Conservation (phyloP, 2,888 invertebrate genomes). For the Coelopa pilipes region DNA sequence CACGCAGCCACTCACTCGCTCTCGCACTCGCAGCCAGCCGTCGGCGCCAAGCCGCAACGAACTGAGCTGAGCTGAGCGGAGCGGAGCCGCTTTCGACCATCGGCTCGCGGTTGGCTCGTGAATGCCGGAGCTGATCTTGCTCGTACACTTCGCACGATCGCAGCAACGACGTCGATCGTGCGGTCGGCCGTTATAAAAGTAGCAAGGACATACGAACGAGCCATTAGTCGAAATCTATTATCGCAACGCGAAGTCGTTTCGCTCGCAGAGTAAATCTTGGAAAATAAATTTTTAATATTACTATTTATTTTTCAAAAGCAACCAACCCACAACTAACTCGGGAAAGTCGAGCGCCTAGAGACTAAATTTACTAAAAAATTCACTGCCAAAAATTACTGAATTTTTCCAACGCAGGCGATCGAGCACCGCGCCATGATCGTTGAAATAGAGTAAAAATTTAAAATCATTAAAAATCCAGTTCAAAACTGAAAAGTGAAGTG, state of each 20-base stretch:
- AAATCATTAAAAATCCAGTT: too few relatives aligned
- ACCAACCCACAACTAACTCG: slow-evolving; percentile 28
- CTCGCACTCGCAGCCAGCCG: background rate
- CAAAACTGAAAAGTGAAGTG: background rate
- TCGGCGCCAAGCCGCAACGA: background rate
- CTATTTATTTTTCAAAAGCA: slow-evolving; percentile 22
- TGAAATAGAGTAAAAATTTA: too few relatives aligned
- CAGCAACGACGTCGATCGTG: slow-evolving; percentile 54
- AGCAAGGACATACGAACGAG: slow-evolving; percentile 67
- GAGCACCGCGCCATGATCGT: too few relatives aligned
- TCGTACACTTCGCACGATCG: slow-evolving; percentile 56
- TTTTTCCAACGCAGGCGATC: background rate
- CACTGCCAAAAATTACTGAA: background rate
- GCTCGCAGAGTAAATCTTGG: slow-evolving; percentile 45
- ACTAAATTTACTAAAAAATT: slow-evolving; percentile 9
- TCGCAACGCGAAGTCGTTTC: slow-evolving; percentile 65
- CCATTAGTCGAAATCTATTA: slow-evolving; percentile 68
- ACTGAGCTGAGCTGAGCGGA: slow-evolving; percentile 8
- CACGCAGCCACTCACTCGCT: background rate
- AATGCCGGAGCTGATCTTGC: slow-evolving; percentile 49
- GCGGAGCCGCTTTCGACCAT: slow-evolving; percentile 29
- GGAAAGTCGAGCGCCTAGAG: slow-evolving; percentile 13
- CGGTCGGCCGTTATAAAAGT: slow-evolving; percentile 67
- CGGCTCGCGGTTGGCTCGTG: slow-evolving; percentile 43
- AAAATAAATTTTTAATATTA: slow-evolving; percentile 24